These are phyloP conservation scores for Littorina saxatilis DNA, from an alignment of 1,140 invertebrate species.

Conservation along the genomic window DNA sequence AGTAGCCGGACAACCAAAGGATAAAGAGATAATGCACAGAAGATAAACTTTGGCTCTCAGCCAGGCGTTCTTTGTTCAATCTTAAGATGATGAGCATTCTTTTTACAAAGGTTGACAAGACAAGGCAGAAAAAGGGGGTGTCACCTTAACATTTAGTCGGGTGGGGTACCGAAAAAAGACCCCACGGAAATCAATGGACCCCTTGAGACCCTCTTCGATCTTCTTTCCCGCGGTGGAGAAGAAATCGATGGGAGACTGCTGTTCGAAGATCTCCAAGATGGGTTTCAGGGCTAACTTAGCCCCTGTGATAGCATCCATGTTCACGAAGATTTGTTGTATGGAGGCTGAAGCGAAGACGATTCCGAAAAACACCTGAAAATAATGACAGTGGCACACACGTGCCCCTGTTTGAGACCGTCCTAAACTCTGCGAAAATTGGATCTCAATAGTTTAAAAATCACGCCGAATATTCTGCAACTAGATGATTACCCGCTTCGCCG, in stretches of 20 bases:
- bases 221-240: not conserved
- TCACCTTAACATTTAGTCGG: constrained; percentile 80
- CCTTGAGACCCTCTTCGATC: constrained; percentile 63
- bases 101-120: too few species aligned
- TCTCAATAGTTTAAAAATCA: too few species aligned
- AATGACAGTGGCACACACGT: too few species aligned
- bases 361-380: constrained; percentile 11
- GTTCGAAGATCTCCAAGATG: not conserved
- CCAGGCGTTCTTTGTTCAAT: too few species aligned
- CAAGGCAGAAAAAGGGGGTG: not conserved
- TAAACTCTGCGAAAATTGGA: too few species aligned
- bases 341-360: not conserved
- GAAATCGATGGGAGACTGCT: not conserved
- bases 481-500: too few species aligned
- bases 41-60: too few species aligned
- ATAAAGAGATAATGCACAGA: too few species aligned
- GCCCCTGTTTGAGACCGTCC: too few species aligned
- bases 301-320: not conserved
- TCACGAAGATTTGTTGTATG: not conserved
- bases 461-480: too few species aligned
- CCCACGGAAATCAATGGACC: constrained; percentile 85
- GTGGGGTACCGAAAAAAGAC: constrained; percentile 85
- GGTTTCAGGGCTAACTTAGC: not conserved
- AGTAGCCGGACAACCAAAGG: too few species aligned
- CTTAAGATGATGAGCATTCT: too few species aligned